Percentiles rank a stretch among this genome's conserved stretches.
phyloP scores from a whole-genome alignment of 64 coral and sea anemone species.

The Acropora yongei region DNA sequence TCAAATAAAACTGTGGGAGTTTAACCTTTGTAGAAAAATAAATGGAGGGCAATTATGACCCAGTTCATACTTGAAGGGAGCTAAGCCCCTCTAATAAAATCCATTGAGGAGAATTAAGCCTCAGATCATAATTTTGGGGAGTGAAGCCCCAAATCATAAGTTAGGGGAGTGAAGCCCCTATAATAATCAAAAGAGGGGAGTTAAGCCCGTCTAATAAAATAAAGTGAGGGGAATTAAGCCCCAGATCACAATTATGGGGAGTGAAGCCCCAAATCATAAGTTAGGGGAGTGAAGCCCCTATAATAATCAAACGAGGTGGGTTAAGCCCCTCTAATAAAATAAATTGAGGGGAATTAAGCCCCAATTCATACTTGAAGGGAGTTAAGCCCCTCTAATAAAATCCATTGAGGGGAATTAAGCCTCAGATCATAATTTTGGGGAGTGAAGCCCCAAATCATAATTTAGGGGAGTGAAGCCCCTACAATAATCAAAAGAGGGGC shows the following conservation, averaged over 20 bases:
- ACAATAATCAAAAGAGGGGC: not conserved
- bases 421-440: not conserved
- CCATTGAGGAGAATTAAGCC: too few relatives aligned
- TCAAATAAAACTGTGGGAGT: not conserved
- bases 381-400: not conserved
- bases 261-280: not conserved
- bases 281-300: not conserved
- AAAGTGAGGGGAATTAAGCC: not conserved
- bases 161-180: not conserved
- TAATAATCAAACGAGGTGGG: too few relatives aligned
- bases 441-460: not conserved
- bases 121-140: not conserved
- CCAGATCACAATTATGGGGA: not conserved
- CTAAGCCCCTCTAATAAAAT: not conserved
- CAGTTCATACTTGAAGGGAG: not conserved
- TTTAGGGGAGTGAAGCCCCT: not conserved
- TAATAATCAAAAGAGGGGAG: not conserved
- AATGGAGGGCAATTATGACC: not conserved
- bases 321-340: not conserved
- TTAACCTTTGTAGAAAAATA: not conserved
- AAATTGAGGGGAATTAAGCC: not conserved
- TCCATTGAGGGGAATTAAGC: not conserved
- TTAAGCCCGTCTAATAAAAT: conserved; percentile 2
- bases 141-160: not conserved
- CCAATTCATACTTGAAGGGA: not conserved